Conservation (phyloP, 2,797 vertebrate species). For the Toxotes lorentzi region DNA sequence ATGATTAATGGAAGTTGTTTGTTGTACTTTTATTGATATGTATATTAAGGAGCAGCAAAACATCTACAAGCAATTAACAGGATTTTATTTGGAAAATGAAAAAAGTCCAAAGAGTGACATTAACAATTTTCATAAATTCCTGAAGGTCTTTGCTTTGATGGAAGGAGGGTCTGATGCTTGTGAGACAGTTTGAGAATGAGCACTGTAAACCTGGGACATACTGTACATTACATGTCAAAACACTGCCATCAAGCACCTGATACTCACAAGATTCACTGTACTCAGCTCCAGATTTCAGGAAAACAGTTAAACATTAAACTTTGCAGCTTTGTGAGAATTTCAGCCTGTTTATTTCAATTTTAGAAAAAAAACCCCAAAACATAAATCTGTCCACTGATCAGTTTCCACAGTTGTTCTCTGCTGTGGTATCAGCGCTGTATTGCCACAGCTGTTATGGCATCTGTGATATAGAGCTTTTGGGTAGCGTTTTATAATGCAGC, state of each 20-base stretch:
- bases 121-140: neutral
- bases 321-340: neutral
- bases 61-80: no score
- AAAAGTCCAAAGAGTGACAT: no score
- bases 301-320: constrained; percentile 25
- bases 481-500: no score
- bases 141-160: neutral
- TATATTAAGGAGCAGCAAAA: neutral
- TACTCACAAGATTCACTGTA: neutral
- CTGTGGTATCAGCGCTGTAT: neutral
- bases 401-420: neutral
- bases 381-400: neutral
- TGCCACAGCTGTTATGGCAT: neutral
- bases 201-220: neutral
- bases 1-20: neutral
- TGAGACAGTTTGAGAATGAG: no score
- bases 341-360: constrained; percentile 5
- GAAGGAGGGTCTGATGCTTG: no score
- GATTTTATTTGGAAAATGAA: no score
- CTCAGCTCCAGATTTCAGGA: neutral
- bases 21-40: neutral
- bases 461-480: neutral
- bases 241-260: neutral
- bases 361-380: neutral
- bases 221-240: neutral